Evolutionary conservation across 2,888 invertebrate species (phyloP).

Genomic region (Melinopterus prodromus): DNA sequence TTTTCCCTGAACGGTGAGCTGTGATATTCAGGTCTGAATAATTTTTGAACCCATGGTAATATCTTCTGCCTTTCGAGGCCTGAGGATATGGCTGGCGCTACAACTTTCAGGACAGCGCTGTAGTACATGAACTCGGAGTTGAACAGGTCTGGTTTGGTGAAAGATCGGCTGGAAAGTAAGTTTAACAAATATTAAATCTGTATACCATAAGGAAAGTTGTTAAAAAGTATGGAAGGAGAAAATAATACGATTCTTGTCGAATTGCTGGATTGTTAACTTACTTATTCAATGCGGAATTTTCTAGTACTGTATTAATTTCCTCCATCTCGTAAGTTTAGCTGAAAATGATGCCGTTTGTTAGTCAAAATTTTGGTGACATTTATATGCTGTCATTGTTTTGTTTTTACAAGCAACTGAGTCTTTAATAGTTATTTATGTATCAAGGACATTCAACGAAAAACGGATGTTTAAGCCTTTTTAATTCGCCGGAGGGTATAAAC

Average conservation of each 20-base stretch:
- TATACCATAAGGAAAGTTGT: no score
- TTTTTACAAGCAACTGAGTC: not conserved
- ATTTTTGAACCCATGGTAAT: conserved; percentile 61
- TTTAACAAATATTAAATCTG: not conserved
- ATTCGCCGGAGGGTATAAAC: no score
- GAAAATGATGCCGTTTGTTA: not conserved
- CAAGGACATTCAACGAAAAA: no score
- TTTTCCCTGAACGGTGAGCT: conserved; percentile 60
- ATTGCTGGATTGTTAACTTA: not conserved
- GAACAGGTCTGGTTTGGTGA: conserved; percentile 54
- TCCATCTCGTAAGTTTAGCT: not conserved
- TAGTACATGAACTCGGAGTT: conserved; percentile 64
- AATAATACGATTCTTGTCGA: no score
- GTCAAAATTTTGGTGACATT: not conserved
- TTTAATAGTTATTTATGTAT: no score
- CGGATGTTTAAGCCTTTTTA: no score
- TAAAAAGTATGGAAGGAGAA: no score
- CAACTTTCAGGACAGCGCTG: conserved; percentile 58
- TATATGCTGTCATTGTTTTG: not conserved
- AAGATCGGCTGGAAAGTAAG: conserved; percentile 21
- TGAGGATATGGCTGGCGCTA: conserved; percentile 58
- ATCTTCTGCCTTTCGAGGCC: conserved; percentile 55
- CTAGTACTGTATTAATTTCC: conserved; percentile 4
- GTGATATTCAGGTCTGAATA: conserved; percentile 63
- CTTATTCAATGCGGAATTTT: not conserved